A percentile compares a stretch with the other conserved stretches of the same genome.
phyloP scores from a whole-genome alignment of 2,113 vertebrate species.

The Protobothrops mucrosquamatus region DNA sequence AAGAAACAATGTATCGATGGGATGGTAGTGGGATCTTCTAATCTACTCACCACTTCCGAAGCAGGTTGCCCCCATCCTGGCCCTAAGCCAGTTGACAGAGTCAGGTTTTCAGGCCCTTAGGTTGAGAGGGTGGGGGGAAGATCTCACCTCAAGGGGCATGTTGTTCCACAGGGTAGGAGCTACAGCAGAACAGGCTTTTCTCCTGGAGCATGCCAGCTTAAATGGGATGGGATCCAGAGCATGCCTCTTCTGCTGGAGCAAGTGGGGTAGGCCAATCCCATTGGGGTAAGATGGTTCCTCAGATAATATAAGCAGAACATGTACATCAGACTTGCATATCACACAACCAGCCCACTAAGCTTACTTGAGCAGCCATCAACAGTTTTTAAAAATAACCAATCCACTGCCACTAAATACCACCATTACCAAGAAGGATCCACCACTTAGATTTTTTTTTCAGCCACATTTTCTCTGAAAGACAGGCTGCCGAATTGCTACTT shows the following conservation, averaged over 20 bases:
- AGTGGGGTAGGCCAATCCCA: background rate
- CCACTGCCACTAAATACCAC: background rate
- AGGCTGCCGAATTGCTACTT: background rate
- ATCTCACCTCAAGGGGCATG: background rate
- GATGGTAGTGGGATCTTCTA: background rate
- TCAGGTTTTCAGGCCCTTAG: background rate
- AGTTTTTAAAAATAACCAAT: background rate
- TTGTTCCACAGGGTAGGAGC: background rate
- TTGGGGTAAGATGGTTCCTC: background rate
- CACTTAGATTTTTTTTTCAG: background rate
- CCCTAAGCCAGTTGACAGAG: background rate
- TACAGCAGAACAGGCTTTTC: background rate
- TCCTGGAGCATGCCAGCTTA: background rate
- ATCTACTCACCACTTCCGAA: background rate
- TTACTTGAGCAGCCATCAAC: background rate
- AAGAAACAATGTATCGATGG: background rate
- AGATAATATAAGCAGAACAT: background rate
- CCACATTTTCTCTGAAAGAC: background rate
- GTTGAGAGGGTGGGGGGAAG: background rate
- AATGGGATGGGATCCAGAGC: background rate
- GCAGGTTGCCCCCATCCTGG: background rate
- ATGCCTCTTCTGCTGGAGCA: background rate
- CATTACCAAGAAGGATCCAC: background rate
- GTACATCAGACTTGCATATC: background rate
- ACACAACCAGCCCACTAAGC: background rate